Evolutionary conservation across 2,797 vertebrate species (phyloP).

Genomic region (Pangasius djambal): DNA sequence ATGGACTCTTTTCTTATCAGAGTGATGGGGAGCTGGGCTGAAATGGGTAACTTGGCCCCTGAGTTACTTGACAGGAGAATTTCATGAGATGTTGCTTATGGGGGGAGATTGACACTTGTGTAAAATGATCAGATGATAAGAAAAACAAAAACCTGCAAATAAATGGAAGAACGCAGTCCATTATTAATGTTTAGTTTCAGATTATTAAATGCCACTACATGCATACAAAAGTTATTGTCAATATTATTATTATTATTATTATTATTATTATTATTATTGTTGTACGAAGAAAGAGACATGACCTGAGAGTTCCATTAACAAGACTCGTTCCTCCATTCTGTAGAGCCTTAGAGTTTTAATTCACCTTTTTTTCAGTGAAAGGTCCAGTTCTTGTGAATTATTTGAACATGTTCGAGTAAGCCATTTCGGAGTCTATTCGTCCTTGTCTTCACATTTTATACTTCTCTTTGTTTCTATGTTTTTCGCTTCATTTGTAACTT

Average conservation of each 20-base stretch:
- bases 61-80: conserved; percentile 13
- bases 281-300: neutral
- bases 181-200: conserved; percentile 40
- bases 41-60: conserved; percentile 40
- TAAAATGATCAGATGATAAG: conserved; percentile 10
- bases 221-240: conserved; percentile 4
- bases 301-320: conserved; percentile 12
- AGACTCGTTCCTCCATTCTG: conserved; percentile 15
- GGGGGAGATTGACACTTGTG: conserved; percentile 11
- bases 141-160: conserved; percentile 17
- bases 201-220: conserved; percentile 34
- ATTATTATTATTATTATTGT: neutral
- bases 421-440: conserved; percentile 34
- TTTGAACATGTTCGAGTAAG: conserved; percentile 26
- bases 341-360: conserved; percentile 41
- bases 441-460: conserved; percentile 54
- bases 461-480: conserved; percentile 45
- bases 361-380: conserved; percentile 14
- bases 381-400: conserved; percentile 24
- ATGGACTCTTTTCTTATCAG: conserved; percentile 29
- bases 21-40: conserved; percentile 34
- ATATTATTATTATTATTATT: neutral
- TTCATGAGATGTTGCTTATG: conserved; percentile 34
- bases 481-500: conserved; percentile 52
- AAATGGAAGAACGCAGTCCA: conserved; percentile 14